These are phyloP conservation scores for Trochalopteron elliotii DNA, from an alignment of 2,113 vertebrate genomes.

Conservation along the genomic window DNA sequence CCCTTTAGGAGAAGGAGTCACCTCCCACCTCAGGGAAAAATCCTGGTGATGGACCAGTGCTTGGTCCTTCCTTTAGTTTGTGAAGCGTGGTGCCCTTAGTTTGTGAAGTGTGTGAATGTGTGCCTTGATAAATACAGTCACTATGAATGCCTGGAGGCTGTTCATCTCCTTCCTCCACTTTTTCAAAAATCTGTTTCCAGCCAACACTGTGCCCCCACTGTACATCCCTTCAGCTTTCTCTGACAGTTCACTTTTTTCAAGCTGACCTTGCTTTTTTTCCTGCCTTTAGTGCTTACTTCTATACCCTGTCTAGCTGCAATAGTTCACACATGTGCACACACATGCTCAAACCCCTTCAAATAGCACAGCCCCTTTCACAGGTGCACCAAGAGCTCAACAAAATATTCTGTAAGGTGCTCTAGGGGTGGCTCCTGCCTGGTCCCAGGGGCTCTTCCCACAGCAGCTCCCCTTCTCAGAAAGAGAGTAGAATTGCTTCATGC, in stretches of 20 bases:
- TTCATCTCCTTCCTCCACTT: background rate
- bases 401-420: rapidly evolving
- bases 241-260: background rate
- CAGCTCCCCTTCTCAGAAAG: background rate
- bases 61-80: background rate
- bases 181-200: background rate
- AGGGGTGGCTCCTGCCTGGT: background rate
- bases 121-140: background rate
- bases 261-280: background rate
- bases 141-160: background rate
- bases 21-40: rapidly evolving
- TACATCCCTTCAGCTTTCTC: background rate
- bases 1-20: background rate
- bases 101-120: background rate
- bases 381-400: background rate
- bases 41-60: background rate
- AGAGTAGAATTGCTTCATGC: background rate
- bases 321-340: background rate
- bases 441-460: background rate
- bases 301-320: background rate
- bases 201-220: background rate
- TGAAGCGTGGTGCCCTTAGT: background rate
- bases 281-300: background rate
- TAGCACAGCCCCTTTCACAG: background rate
- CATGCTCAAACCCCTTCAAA: background rate